phyloP scores from a whole-genome alignment of 2,888 invertebrate species.

The Stenotaenia linearis region DNA sequence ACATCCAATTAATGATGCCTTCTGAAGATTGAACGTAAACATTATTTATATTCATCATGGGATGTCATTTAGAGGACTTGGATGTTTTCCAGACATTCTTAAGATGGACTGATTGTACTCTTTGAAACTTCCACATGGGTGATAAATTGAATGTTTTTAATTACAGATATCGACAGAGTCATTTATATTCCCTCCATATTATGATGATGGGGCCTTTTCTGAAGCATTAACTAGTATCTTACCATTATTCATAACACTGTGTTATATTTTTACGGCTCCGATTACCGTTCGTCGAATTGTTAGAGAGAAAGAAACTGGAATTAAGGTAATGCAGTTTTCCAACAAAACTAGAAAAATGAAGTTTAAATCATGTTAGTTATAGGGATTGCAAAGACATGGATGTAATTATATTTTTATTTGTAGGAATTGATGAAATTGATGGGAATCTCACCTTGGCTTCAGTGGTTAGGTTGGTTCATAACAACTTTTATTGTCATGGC shows the following conservation, averaged over 20 bases:
- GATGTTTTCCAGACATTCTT: too few species aligned
- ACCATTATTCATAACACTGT: background rate
- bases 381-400: too few species aligned
- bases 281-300: background rate
- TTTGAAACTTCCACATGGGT: background rate
- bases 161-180: background rate
- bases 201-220: background rate
- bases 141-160: background rate
- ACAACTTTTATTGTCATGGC: background rate
- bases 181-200: background rate
- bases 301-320: slow-evolving; percentile 9
- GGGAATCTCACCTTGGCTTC: background rate
- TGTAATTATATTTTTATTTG: background rate
- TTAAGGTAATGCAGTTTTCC: background rate
- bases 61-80: background rate
- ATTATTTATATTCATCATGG: too few species aligned
- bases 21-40: too few species aligned
- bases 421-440: slow-evolving; percentile 28
- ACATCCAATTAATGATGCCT: too few species aligned
- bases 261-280: slow-evolving; percentile 3
- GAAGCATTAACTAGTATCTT: background rate
- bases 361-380: too few species aligned
- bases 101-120: too few species aligned
- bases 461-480: slow-evolving; percentile 10
- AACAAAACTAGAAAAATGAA: background rate